phyloP scores from a whole-genome alignment of 2,113 vertebrate species.

The western clawed frog (Xenopus tropicalis) region UCB_Xtro_10.0 CM004447.2:73735501-73736000 shows the following conservation, averaged over 20 bases:
- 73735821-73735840: slow-evolving; percentile 33
- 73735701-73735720: not conserved
- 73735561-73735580: slow-evolving; percentile 15
- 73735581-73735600: not conserved
- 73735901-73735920: slow-evolving; percentile 7
- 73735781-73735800: not conserved
- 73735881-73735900: slow-evolving; percentile 13
- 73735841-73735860: slow-evolving; percentile 20
- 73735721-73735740: slow-evolving; percentile 17
- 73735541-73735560: slow-evolving; percentile 4
- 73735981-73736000: too few relatives aligned
- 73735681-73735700: slow-evolving; percentile 5
- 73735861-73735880: slow-evolving; percentile 13
- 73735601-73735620: slow-evolving; percentile 15
- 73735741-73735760: slow-evolving; percentile 40
- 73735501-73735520: slow-evolving; percentile 9
- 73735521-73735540: slow-evolving; percentile 9
- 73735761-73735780: slow-evolving; percentile 1
- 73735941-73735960: too few relatives aligned
- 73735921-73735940: not conserved
- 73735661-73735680: slow-evolving; percentile 25
- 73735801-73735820: not conserved
- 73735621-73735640: slow-evolving; percentile 38
- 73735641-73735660: slow-evolving; percentile 22
- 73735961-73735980: too few relatives aligned